Evolutionary conservation across 92 coral and sea anemone genomes (phyloP).

Genomic region (Blastomussa wellsi): DNA sequence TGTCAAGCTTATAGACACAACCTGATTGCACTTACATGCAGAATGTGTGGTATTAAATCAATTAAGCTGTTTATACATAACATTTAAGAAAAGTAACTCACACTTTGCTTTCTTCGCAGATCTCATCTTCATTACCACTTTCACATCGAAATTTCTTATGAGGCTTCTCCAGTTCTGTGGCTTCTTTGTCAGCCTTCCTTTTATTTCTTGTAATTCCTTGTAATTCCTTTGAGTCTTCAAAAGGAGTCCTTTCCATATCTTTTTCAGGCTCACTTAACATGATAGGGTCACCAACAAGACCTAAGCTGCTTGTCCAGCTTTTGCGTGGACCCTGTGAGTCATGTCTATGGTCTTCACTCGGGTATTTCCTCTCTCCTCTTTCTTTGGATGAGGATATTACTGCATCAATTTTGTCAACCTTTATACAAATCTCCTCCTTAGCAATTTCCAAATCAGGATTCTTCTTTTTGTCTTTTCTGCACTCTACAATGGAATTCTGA

Average conservation of each 20-base stretch:
- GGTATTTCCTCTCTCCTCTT: background rate
- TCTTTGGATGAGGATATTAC: background rate
- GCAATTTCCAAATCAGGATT: background rate
- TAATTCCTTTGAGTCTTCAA: background rate
- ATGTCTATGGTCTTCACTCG: background rate
- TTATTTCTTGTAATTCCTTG: background rate
- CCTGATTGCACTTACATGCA: too few species aligned
- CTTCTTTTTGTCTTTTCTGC: background rate
- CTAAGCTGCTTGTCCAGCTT: background rate
- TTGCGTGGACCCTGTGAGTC: background rate
- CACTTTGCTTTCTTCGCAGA: conserved; percentile 22
- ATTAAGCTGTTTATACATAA: background rate
- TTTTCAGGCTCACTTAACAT: background rate
- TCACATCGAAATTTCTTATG: conserved; percentile 21
- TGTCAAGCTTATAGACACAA: too few species aligned
- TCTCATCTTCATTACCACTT: conserved; percentile 10
- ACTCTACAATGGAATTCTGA: background rate
- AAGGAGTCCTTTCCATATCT: background rate
- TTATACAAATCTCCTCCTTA: background rate
- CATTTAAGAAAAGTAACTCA: background rate
- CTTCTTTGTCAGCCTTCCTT: conserved; percentile 8
- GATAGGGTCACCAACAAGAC: background rate
- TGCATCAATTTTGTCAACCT: background rate
- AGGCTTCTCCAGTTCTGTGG: conserved; percentile 8
- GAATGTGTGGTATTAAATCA: too few species aligned